Percentiles rank a stretch among this genome's conserved stretches.
Evolutionary conservation across 2,888 invertebrate genomes (phyloP).

Genomic region (Drosophila planitibia): DNA sequence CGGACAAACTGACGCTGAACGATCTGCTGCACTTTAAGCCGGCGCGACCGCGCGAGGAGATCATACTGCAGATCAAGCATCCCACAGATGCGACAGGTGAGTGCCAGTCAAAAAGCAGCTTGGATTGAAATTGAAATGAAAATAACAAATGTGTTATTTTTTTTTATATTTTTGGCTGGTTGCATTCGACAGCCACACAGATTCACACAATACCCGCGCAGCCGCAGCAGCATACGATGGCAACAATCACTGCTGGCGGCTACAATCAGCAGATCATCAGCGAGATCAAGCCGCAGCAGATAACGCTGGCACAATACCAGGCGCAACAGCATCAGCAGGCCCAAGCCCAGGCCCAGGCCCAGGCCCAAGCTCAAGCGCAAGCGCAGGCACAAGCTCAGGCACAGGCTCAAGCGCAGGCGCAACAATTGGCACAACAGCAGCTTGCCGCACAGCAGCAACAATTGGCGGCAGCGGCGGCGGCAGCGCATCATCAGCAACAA

Average conservation of each 20-base stretch:
- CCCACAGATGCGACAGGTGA: conserved; percentile 77
- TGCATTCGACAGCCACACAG: conserved; percentile 69
- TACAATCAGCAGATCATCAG: conserved; percentile 84
- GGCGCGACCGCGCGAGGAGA: conserved; percentile 83
- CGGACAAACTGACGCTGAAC: conserved; percentile 83
- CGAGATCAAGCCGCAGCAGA: conserved; percentile 83
- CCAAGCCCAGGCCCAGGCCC: conserved; percentile 60
- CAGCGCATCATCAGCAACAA: conserved; percentile 74
- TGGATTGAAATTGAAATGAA: background rate
- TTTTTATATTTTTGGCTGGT: background rate
- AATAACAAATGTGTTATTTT: background rate
- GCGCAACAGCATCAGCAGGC: conserved; percentile 82
- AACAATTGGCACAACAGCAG: conserved; percentile 60
- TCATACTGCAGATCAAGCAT: conserved; percentile 84
- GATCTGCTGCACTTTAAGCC: conserved; percentile 84
- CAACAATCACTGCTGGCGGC: conserved; percentile 81
- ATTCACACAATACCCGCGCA: conserved; percentile 82
- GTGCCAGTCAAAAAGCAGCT: background rate
- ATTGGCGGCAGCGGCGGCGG: conserved; percentile 58
- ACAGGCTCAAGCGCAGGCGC: conserved; percentile 82
- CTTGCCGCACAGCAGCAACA: conserved; percentile 67
- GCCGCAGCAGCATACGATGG: conserved; percentile 80
- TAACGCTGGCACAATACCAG: conserved; percentile 83
- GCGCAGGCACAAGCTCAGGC: conserved; percentile 82
- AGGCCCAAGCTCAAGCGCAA: conserved; percentile 46